Base-by-base conservation (phyloP, 2,888 invertebrate genomes). In the Drosophila maculinotata region DNA sequence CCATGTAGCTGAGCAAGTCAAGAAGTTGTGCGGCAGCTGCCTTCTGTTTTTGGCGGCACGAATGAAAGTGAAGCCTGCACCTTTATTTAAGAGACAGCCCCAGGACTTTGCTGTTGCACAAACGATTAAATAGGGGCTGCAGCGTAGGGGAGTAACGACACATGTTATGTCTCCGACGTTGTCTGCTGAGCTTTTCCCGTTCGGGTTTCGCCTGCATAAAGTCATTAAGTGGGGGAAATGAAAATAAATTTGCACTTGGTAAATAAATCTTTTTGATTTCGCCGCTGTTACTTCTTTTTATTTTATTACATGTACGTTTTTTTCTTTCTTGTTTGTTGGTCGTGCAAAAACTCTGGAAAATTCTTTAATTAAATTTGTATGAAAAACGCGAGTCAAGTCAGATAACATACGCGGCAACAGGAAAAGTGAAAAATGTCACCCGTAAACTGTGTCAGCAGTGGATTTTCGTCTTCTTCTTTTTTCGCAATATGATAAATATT, bases 181-280 rank as follows among this genome's bases (percentile, higher is more conserved):
- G 74, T 52, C 42, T 67, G 49, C 33, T 45, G 57, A 15, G 28
- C 39, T 14, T 33, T 26, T 12, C 30, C 38, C 23, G 42, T 41
- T 35, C 39, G 36, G 51, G 38, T 30, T 63, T 59, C 38, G 62
- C 52, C 67, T 62, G 64, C 70, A 80, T 87, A 67, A 87, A 87
- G 87, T 80, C 87, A 87, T 84, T 87, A 84, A 81, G 78, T 80
- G 66, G 74, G 73, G 77, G 66, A 80, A 80, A 70, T 74, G 78
- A 77, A 87, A 83, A 80, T 80, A 80, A 79, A 86, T 87, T 81
- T 81, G 64, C 81, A 84, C 81, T 80, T 69, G 87, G 87, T 81
- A 87, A 87, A 81, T 81, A 87, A 81, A 81, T 87, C 87, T 83
- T 76, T 85, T 79, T 85, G 79, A 82, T 85, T 86, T 74, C 75